Base-by-base conservation (phyloP, 1,140 invertebrate genomes). In the Globodera rostochiensis region DNA sequence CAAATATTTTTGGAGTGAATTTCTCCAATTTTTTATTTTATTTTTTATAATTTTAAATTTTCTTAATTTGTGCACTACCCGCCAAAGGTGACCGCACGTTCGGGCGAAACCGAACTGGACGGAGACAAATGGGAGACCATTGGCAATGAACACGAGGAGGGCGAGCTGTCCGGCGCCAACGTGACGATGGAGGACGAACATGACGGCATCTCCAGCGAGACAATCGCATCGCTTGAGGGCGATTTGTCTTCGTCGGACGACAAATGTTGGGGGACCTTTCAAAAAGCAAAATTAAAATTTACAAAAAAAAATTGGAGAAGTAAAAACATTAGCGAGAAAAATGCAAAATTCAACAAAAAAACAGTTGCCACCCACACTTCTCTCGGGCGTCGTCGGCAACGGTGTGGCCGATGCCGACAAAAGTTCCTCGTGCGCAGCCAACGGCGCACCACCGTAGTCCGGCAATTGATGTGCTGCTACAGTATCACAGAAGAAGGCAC, bases 11-110 rank as follows among this genome's bases (percentile, higher is more conserved):
- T 36, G 36, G 36, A 3, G 2, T 3, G 50, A 53, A 53, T 53
- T 53, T 53, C 50, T 36, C 2, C 36, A 36, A 36, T 36, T 36
- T 36, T 36, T 36, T 36, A 36, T 36, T 36, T 36, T 36, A 36
- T 1, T 36, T 1, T 36, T 36, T 36, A 36, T 2, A 45, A 74
- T 7, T 45, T 25, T 74, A 3, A 74, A 46, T 36, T 36, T 73
- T 73, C 21, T 73, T n/a, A 73, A 73, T 73, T n/a, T n/a, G 15
- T 73, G 15, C n/a, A 74, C 36, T 36, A 74, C n/a, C 36, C 47
- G n/a, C 57, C 57, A 19, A 6, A 64, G 19, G 57, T 64, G 11
- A 15, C 2, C 13, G 13, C 57, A 19, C 57, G 57, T 64, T 64
- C 11, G 19, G 11, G 57, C 57, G 57, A 64, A 19, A 19, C 57